Conservation (phyloP, 2,888 invertebrate species). For the Camptogramma bilineatum region DNA sequence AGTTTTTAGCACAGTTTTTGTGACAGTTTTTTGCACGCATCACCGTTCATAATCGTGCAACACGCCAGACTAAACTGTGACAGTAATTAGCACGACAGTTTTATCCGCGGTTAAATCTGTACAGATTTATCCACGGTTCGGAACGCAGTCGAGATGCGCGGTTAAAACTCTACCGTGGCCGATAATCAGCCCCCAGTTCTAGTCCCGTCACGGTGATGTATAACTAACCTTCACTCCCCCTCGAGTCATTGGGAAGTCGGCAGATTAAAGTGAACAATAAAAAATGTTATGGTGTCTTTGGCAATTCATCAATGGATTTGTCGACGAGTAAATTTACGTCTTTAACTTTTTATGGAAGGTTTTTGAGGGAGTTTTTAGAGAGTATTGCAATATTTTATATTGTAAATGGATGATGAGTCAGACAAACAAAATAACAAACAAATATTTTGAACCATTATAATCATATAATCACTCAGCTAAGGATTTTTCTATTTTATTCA, state of each 20-base stretch:
- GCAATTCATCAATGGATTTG: slow-evolving; percentile 50
- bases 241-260: slow-evolving; percentile 25
- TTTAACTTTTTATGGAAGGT: slow-evolving; percentile 13
- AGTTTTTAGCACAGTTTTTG: too few relatives aligned
- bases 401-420: background rate
- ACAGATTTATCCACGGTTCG: too few relatives aligned
- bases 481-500: too few relatives aligned
- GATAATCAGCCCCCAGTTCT: background rate
- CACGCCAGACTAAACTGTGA: too few relatives aligned
- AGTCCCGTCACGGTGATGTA: background rate
- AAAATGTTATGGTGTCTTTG: slow-evolving; percentile 51
- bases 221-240: slow-evolving; percentile 9
- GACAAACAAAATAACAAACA: background rate
- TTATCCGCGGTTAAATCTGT: too few relatives aligned
- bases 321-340: slow-evolving; percentile 23
- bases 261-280: slow-evolving; percentile 53
- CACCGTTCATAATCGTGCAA: too few relatives aligned
- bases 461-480: too few relatives aligned
- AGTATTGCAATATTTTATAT: background rate
- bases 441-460: too few relatives aligned
- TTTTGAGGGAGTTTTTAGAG: slow-evolving; percentile 8
- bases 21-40: too few relatives aligned
- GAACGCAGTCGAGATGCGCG: too few relatives aligned
- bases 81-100: too few relatives aligned
- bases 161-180: too few relatives aligned